Base-by-base conservation (phyloP, 2,797 vertebrate genomes). In the Poecilia velifera region DNA sequence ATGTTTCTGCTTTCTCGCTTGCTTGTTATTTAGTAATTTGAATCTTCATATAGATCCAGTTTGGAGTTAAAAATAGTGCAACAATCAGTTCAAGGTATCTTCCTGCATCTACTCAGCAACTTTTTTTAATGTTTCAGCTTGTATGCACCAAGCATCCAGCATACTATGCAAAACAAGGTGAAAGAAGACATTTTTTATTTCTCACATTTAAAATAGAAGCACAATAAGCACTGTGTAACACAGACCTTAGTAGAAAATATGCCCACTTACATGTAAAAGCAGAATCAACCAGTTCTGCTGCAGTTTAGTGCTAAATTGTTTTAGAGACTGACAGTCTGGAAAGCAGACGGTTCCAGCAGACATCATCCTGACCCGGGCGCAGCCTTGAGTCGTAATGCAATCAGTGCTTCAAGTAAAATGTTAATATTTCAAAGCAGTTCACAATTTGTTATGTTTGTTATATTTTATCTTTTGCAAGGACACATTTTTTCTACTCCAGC, bases 51-150 rank as follows among this genome's bases (percentile, higher is more conserved):
- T 45, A 31, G 4, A 20, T 34, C 43, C 2, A 62, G 10, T 46
- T 62, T 10, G n/a, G 41, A 34, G 12, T 47, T 22, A 22, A 59
- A 46, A 6, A 4, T 36, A 51, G 51, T 25, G 7, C 51, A 25
- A 53, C 51, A 25, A 53, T 53, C 51, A 53, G 51, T 53, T 53
- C 7, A 53, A 53, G 7, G 22, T 53, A 53, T 76, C 82, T 82
- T 85, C n/a, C 36, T 80, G 86, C 39, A 18, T 86, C 78, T 80
- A 82, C 72, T n/a, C 57, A 77, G 75, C 82, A 62, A 74, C 83
- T 31, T 64, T 86, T 74, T 81, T 89, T 79, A 78, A 86, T 83
- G 76, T 79, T 36, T 66, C 8, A 10, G 34, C 76, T 78, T 28
- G 74, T 72, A 46, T 91, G 74, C 73, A 84, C 49, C 71, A 73